phyloP scores from a whole-genome alignment of 2,113 vertebrate genomes.

The Oriolus oriolus region DNA sequence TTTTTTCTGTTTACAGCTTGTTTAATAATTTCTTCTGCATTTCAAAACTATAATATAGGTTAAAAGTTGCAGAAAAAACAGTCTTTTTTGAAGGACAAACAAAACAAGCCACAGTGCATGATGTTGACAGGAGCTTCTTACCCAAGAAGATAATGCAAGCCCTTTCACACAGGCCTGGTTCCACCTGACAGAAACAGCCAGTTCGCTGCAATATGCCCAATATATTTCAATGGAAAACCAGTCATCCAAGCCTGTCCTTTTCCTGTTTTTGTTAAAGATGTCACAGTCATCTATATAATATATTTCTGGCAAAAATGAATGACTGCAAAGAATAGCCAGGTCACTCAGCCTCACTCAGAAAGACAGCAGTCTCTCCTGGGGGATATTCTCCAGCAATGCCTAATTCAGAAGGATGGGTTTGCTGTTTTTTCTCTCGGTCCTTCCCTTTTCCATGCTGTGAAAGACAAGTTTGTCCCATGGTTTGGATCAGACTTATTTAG shows the following conservation, averaged over 20 bases:
- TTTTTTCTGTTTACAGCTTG: not conserved
- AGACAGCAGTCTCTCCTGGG: rapidly evolving
- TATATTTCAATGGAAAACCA: not conserved
- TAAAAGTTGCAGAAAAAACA: not conserved
- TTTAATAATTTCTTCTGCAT: not conserved
- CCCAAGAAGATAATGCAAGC: not conserved
- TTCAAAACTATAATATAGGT: not conserved
- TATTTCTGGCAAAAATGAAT: not conserved
- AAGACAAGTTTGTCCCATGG: not conserved
- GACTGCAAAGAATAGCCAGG: not conserved
- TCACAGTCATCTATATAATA: not conserved
- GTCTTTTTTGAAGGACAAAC: not conserved
- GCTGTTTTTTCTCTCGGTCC: not conserved
- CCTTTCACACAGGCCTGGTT: not conserved
- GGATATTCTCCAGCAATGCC: not conserved
- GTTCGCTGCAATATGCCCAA: not conserved
- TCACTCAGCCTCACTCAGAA: not conserved
- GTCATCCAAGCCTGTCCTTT: not conserved
- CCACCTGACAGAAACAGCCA: not conserved
- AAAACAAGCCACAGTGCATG: not conserved
- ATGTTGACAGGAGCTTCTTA: not conserved
- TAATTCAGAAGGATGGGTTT: not conserved
- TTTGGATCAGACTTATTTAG: not conserved
- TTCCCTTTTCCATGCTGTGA: not conserved
- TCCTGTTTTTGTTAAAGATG: not conserved